Base-by-base conservation (phyloP, 1,140 invertebrate species). In the Scaptomyza montana region DNA sequence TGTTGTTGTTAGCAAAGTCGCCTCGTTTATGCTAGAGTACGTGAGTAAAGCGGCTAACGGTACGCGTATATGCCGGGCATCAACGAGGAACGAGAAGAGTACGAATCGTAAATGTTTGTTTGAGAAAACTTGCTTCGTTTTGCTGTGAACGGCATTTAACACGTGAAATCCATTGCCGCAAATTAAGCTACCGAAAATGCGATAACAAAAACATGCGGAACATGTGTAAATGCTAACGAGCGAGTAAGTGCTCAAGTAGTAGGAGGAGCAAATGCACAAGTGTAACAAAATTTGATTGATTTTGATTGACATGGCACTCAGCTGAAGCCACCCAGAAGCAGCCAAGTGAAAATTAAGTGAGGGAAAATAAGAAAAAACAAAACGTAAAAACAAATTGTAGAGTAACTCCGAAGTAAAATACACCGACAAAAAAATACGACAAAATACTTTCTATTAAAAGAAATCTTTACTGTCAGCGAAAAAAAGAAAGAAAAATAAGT, bases 261-360 rank as follows among this genome's bases (percentile, higher is more conserved):
- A 2, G 36, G 30, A 9, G 36, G 21, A 33, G 25, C 7, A 33
- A 51, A 13, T n/a, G 50, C 25, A 25, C 55, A 46, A 61, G 62
- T 66, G 45, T 62, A 62, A 49, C 50, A 74, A 59, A 69, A 68
- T 61, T 79, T 89, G 82, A 87, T 89, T 87, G 82, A 87, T 87
- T 89, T 87, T 87, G 82, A 87, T 87, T 87, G 82, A 87, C 82
- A 82, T 45, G 76, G 78, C 82, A 87, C 82, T 87, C 82, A 89
- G 45, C 51, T 50, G 39, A 46, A 33, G 45, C 46, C 43, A 66
- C 47, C 72, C 84, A 86, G 57, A 41, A 68, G 65, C 30, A 63
- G 39, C 50, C 36, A 55, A 57, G 51, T 62, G 33, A 62, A 78
- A 56, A 19, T 28, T 25, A 13, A 45, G 50, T 51, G 47, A 45